These are phyloP conservation scores for Macroteleia sp. DNA, from an alignment of 2,888 invertebrate species.

Conservation along the genomic window DNA sequence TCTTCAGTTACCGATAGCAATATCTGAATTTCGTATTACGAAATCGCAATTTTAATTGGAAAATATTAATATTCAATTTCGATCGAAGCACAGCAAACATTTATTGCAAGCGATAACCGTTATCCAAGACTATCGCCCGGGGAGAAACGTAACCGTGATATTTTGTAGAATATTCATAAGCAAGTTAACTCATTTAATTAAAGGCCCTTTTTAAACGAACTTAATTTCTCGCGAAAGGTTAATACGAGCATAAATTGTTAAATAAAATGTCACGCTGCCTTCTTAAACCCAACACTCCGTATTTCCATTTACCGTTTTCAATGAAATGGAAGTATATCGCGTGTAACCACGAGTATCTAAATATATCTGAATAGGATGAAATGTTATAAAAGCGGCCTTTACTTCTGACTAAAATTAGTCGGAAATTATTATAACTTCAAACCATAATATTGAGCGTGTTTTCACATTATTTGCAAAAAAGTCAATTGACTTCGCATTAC, in stretches of 20 bases:
- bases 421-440: slow-evolving; percentile 7
- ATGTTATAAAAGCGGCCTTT: slow-evolving; percentile 13
- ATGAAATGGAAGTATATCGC: slow-evolving; percentile 46
- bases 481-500: no score
- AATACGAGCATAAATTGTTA: slow-evolving; percentile 38
- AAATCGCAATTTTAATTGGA: background rate
- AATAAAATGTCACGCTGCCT: slow-evolving; percentile 32
- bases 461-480: no score
- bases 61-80: slow-evolving; percentile 14
- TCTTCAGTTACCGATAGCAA: no score
- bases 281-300: slow-evolving; percentile 10
- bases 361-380: slow-evolving; percentile 13
- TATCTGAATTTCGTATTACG: no score
- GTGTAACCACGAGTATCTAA: slow-evolving; percentile 24
- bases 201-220: slow-evolving; percentile 26
- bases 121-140: background rate
- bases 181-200: slow-evolving; percentile 39
- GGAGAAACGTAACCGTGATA: background rate
- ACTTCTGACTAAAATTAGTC: slow-evolving; percentile 16
- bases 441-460: background rate
- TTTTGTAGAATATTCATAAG: slow-evolving; percentile 23
- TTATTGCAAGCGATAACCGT: slow-evolving; percentile 28
- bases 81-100: background rate
- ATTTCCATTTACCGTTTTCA: slow-evolving; percentile 34
- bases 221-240: slow-evolving; percentile 42